Evolutionary conservation across 2,888 invertebrate genomes (phyloP).

Genomic region (Drosophila anomalata): DNA sequence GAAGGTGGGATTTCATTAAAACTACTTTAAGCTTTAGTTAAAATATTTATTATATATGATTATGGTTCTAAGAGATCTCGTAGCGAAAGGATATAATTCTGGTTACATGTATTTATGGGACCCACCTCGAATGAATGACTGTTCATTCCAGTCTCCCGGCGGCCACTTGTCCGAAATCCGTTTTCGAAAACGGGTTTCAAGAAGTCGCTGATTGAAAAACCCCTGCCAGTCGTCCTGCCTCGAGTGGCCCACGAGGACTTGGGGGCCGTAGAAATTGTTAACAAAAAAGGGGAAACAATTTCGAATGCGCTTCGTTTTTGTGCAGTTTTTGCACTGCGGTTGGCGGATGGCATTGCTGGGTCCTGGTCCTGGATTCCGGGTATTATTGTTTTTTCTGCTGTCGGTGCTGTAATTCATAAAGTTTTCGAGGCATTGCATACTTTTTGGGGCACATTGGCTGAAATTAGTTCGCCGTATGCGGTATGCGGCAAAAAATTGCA

Average conservation of each 20-base stretch:
- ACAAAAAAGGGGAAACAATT: conserved; percentile 54
- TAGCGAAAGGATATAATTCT: neutral
- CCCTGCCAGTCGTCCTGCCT: conserved; percentile 12
- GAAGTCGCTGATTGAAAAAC: conserved; percentile 28
- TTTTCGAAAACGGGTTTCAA: conserved; percentile 41
- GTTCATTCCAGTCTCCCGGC: conserved; percentile 2
- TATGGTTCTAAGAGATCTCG: too few relatives aligned
- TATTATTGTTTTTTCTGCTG: conserved; percentile 40
- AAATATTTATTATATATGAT: too few relatives aligned
- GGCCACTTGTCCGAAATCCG: conserved; percentile 55
- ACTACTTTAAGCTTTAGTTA: too few relatives aligned
- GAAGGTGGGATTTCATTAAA: neutral
- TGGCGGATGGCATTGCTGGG: conserved; percentile 33
- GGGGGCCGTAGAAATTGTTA: conserved; percentile 21
- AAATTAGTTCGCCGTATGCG: conserved; percentile 45
- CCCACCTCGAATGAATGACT: conserved; percentile 10
- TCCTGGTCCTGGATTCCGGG: conserved; percentile 9
- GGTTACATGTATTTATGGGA: neutral
- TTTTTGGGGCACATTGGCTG: conserved; percentile 28
- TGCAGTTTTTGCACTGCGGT: conserved; percentile 63
- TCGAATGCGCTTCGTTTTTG: conserved; percentile 61
- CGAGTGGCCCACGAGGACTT: conserved; percentile 28
- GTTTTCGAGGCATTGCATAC: conserved; percentile 57
- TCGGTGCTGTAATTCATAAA: conserved; percentile 64
- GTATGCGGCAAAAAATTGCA: conserved; percentile 32